phyloP scores from a whole-genome alignment of 2,888 invertebrate species.

The Phyllotreta striolata region DNA sequence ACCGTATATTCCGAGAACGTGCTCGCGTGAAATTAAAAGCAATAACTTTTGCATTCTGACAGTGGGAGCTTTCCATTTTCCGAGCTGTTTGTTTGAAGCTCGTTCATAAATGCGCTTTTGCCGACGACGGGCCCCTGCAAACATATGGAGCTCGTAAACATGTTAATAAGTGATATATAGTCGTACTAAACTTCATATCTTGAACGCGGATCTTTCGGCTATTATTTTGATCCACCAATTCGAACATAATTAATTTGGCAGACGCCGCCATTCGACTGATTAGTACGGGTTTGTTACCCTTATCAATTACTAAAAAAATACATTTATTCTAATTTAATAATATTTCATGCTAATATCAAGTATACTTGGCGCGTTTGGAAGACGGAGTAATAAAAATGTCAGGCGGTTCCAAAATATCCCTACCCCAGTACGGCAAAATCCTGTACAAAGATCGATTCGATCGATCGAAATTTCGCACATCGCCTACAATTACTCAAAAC shows the following conservation, averaged over 20 bases:
- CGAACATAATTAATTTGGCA: constrained; percentile 14
- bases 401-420: too few relatives aligned
- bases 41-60: constrained; percentile 40
- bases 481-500: too few relatives aligned
- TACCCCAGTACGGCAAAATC: too few relatives aligned
- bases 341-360: too few relatives aligned
- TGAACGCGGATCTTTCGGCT: constrained; percentile 42
- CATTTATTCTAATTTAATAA: too few relatives aligned
- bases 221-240: constrained; percentile 26
- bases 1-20: constrained; percentile 26
- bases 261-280: too few relatives aligned
- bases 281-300: too few relatives aligned
- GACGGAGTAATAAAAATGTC: too few relatives aligned
- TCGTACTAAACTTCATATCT: constrained; percentile 45
- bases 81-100: constrained; percentile 39
- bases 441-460: too few relatives aligned
- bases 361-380: too few relatives aligned
- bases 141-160: constrained; percentile 51
- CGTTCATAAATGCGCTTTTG: constrained; percentile 36
- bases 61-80: constrained; percentile 37
- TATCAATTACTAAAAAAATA: too few relatives aligned
- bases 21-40: constrained; percentile 38
- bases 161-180: constrained; percentile 49
- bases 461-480: too few relatives aligned
- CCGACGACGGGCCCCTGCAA: constrained; percentile 39